These are phyloP conservation scores for Cephus cinctus DNA, from an alignment of 1,140 invertebrate species.

Conservation along the genomic window DNA sequence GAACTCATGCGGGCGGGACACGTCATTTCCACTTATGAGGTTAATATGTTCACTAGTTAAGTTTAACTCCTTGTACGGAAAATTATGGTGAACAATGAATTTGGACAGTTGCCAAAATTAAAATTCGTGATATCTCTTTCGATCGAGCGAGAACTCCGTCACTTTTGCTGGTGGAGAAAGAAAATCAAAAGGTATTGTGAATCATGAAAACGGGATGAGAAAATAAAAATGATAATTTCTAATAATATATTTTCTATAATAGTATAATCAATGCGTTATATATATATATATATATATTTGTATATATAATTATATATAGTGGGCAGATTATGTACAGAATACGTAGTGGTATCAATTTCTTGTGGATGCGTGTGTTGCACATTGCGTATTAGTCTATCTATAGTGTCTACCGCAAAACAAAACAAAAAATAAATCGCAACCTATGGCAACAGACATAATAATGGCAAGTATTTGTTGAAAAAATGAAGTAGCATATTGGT, in stretches of 20 bases:
- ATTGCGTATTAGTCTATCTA: slow-evolving; percentile 30
- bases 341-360: slow-evolving; percentile 41
- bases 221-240: slow-evolving; percentile 44
- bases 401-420: slow-evolving; percentile 23
- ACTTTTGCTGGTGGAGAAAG: no score
- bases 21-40: no score
- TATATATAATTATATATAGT: slow-evolving; percentile 35
- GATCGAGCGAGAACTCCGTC: no score
- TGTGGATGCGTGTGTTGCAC: slow-evolving; percentile 29
- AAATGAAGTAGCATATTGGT: slow-evolving; percentile 19
- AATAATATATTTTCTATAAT: slow-evolving; percentile 47
- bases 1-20: no score
- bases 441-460: slow-evolving; percentile 49
- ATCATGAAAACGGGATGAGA: slow-evolving; percentile 14
- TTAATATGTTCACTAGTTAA: no score
- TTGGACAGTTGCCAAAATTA: no score
- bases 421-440: slow-evolving; percentile 24
- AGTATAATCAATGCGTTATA: slow-evolving; percentile 41
- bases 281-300: slow-evolving; percentile 32
- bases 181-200: slow-evolving; percentile 6
- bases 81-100: no score
- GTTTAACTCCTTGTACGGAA: no score
- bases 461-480: slow-evolving; percentile 42
- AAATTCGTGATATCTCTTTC: no score
- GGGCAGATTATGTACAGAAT: slow-evolving; percentile 47